Base-by-base conservation (phyloP, 2,113 vertebrate species). In the Empidonax alnorum region DNA sequence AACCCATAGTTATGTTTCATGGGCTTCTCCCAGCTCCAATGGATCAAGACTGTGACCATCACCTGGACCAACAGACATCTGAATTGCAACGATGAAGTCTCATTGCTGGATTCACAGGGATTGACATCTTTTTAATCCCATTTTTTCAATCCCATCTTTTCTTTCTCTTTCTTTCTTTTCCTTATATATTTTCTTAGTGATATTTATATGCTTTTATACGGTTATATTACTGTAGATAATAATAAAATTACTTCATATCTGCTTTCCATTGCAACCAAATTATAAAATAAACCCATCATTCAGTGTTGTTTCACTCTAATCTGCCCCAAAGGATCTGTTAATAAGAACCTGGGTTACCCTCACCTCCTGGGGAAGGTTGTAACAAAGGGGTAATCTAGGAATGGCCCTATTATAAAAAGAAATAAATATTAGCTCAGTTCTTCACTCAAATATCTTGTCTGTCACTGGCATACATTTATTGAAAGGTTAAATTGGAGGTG, bases 401-500 rank as follows among this genome's bases (percentile, higher is more conserved):
- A 79, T 66, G 37, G 27, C 28, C 31, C 10, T 28, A 23, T 58
- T 46, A 77, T 15, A 50, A 21, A 84, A 74, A 79, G 52, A 87
- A 81, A 66, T 3, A 58, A 76, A 53, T 3, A 89, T 11, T 74
- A 77, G 15, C 50, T 84, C 16, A 55, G 12, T 63, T 87, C 31
- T 78, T 74, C 18, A 50, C 24, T 90, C 53, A 87, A 65, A 62
- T 93, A 91, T 91, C 59, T 86, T 30, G 15, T 87, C 14, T 62
- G 81, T 73, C 58, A 71, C 28, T 82, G 50, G 33, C 39, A 66
- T 53, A 65, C 20, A 4, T 91, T 83, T 89, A 81, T 95, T 95
- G 91, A 94, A 97, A 90, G 92, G 87, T 97, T 87, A 96, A 94
- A 85, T 71, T 44, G 89, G 73, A 96, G 83, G 66, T 92, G 62